phyloP scores from a whole-genome alignment of 2,797 vertebrate genomes.

The Luscinia megarhynchos region DNA sequence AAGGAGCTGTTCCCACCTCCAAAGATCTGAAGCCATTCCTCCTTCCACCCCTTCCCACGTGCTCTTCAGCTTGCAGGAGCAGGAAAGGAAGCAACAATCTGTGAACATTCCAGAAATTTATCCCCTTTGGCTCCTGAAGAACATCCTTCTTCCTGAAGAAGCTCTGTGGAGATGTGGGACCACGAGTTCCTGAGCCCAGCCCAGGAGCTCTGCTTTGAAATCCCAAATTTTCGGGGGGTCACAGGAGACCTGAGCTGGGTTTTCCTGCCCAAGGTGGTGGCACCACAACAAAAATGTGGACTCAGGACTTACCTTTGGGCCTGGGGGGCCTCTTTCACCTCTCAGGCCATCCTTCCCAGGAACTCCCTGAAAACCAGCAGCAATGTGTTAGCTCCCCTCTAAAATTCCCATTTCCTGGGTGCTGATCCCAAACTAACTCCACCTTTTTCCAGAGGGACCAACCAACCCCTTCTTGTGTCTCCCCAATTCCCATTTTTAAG shows the following conservation, averaged over 20 bases:
- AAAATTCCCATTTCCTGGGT: neutral
- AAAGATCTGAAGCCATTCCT: neutral
- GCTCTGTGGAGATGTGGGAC: neutral
- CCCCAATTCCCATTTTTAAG: neutral
- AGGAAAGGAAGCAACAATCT: neutral
- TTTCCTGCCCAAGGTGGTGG: neutral
- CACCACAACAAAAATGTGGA: neutral
- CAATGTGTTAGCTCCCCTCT: neutral
- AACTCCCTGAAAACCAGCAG: constrained; percentile 67
- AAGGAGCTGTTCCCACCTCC: neutral
- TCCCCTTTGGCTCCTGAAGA: neutral
- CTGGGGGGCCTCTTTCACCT: constrained; percentile 78
- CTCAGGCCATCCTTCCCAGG: constrained; percentile 77
- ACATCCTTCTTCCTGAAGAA: neutral
- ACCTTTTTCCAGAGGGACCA: neutral
- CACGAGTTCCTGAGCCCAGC: neutral
- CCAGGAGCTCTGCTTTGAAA: neutral
- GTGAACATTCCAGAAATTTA: neutral
- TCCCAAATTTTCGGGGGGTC: neutral
- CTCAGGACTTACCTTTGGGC: constrained; percentile 78
- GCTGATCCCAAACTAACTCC: neutral
- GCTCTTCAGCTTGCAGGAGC: neutral
- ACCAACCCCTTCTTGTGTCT: neutral
- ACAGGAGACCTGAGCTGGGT: neutral
- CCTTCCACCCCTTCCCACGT: neutral